Evolutionary conservation across 2,888 invertebrate species (phyloP).

Genomic region (Dermolepida albohirtum): DNA sequence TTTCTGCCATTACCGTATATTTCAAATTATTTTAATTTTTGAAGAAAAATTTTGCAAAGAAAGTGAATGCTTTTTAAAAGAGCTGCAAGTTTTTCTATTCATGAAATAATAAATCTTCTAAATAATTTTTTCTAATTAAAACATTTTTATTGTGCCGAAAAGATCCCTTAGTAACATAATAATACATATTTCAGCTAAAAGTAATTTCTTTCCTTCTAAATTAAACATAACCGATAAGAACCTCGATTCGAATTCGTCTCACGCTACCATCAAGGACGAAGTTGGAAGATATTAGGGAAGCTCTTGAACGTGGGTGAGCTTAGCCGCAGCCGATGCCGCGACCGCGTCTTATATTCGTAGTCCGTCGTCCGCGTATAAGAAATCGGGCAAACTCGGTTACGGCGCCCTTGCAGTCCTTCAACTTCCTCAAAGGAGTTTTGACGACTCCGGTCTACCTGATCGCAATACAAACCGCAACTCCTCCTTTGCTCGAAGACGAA

Average conservation of each 20-base stretch:
- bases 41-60: too few species aligned
- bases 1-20: too few species aligned
- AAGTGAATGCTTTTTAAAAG: too few species aligned
- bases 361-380: conserved; percentile 51
- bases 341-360: conserved; percentile 48
- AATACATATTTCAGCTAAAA: background rate
- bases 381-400: conserved; percentile 52
- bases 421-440: conserved; percentile 59
- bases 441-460: conserved; percentile 59
- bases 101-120: too few species aligned
- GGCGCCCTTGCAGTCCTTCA: conserved; percentile 50
- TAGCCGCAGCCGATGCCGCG: conserved; percentile 43
- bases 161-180: too few species aligned
- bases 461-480: conserved; percentile 61
- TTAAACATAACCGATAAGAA: conserved; percentile 49
- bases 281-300: conserved; percentile 20
- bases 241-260: conserved; percentile 47
- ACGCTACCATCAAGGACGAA: conserved; percentile 38
- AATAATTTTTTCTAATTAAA: too few species aligned
- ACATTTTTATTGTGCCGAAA: too few species aligned
- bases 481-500: conserved; percentile 57
- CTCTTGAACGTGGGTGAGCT: conserved; percentile 34
- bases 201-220: conserved; percentile 42
- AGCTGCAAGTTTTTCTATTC: too few species aligned
- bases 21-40: too few species aligned